Conservation (phyloP, 2,797 vertebrate species). For the Neopelma chrysocephalum region DNA sequence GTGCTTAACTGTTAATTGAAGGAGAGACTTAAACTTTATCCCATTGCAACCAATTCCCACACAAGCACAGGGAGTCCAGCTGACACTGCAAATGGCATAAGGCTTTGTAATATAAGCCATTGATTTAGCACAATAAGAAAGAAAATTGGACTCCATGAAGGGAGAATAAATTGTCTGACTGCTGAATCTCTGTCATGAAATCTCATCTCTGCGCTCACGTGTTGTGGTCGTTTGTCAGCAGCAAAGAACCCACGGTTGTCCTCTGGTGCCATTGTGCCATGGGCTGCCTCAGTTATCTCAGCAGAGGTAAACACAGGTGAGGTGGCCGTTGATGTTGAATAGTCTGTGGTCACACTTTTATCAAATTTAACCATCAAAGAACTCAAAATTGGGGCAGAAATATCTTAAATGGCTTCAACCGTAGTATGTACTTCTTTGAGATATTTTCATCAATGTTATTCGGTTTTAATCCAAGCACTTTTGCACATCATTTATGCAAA, state of each 20-base stretch:
- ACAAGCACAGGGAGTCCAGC: neutral
- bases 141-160: neutral
- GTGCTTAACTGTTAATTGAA: neutral
- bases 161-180: neutral
- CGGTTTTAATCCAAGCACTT: neutral
- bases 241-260: rapidly evolving
- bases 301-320: neutral
- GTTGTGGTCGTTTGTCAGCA: neutral
- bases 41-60: neutral
- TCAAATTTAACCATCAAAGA: neutral
- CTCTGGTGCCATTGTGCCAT: neutral
- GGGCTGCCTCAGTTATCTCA: neutral
- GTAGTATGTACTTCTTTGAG: rapidly evolving
- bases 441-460: neutral
- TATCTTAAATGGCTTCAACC: neutral
- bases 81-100: neutral
- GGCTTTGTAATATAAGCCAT: neutral
- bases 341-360: neutral
- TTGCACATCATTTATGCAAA: neutral
- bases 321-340: rapidly evolving
- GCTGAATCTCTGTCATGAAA: neutral
- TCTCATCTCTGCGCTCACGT: neutral
- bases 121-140: neutral
- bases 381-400: neutral
- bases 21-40: neutral